These are phyloP conservation scores for Scaptomyza polygonia DNA, from an alignment of 2,888 invertebrate species.

Conservation along the genomic window DNA sequence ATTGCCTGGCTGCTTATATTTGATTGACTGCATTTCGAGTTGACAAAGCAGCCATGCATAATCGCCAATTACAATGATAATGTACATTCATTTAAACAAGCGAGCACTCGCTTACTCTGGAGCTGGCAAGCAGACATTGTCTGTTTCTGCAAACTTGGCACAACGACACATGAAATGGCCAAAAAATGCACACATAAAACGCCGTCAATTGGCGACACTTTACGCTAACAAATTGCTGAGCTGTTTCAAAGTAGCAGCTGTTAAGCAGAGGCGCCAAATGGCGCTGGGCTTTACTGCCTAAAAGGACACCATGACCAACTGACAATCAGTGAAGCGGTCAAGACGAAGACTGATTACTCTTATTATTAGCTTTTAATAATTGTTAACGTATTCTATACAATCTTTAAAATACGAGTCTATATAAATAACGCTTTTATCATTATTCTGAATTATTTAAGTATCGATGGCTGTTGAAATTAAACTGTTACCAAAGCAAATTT, in stretches of 20 bases:
- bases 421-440: no score
- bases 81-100: conserved; percentile 42
- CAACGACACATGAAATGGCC: conserved; percentile 26
- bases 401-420: no score
- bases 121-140: conserved; percentile 47
- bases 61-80: conserved; percentile 64
- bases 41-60: conserved; percentile 50
- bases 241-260: conserved; percentile 13
- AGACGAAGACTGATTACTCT: conserved; percentile 1
- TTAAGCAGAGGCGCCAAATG: conserved; percentile 7
- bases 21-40: conserved; percentile 72
- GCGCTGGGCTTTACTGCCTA: conserved; percentile 34
- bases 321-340: not conserved
- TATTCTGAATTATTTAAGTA: no score
- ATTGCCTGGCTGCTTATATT: conserved; percentile 64
- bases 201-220: conserved; percentile 69
- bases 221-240: conserved; percentile 73
- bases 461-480: no score
- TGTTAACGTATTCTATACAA: no score
- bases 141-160: conserved; percentile 59
- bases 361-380: not conserved
- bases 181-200: conserved; percentile 21
- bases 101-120: conserved; percentile 4
- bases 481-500: not conserved
- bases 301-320: conserved; percentile 13